phyloP scores from a whole-genome alignment of 2,113 vertebrate species.

The Pholis gunnellus region DNA sequence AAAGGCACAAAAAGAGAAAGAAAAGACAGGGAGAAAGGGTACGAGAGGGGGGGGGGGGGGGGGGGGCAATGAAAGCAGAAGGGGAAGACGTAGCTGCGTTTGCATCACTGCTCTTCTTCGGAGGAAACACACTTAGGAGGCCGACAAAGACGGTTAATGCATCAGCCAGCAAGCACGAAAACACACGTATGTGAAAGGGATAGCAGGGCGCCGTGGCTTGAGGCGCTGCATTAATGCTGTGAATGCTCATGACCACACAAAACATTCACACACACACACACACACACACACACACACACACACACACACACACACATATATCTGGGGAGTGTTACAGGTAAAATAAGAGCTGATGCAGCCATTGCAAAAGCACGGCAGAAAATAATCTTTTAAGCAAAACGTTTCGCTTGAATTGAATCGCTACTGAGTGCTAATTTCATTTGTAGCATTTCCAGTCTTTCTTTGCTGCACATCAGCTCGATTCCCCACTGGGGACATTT shows the following conservation, averaged over 20 bases:
- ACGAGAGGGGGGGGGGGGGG: slow-evolving; percentile 22
- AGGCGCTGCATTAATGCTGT: slow-evolving; percentile 24
- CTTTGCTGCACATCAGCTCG: neutral
- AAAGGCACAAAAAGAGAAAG: slow-evolving; percentile 39
- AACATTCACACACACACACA: slow-evolving; percentile 10
- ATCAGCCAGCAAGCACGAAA: slow-evolving; percentile 51
- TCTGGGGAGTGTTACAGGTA: neutral
- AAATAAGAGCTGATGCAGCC: neutral
- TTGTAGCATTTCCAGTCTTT: neutral
- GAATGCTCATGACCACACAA: neutral
- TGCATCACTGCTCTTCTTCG: slow-evolving; percentile 73
- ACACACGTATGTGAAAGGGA: slow-evolving; percentile 51
- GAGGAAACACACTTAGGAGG: slow-evolving; percentile 32
- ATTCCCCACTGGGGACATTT: neutral
- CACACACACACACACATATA: slow-evolving; percentile 6
- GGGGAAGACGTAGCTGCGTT: slow-evolving; percentile 36
- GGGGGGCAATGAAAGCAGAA: slow-evolving; percentile 58
- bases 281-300: neutral
- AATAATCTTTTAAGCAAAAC: neutral
- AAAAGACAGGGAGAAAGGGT: slow-evolving; percentile 29
- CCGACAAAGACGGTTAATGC: slow-evolving; percentile 62
- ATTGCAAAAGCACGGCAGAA: neutral
- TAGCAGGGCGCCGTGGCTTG: slow-evolving; percentile 33
- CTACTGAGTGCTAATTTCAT: neutral
- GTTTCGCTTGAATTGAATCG: no score